Percentiles rank a stretch among this genome's conserved stretches.
Evolutionary conservation across 2,888 invertebrate genomes (phyloP).

Genomic region (Acronicta psi): DNA sequence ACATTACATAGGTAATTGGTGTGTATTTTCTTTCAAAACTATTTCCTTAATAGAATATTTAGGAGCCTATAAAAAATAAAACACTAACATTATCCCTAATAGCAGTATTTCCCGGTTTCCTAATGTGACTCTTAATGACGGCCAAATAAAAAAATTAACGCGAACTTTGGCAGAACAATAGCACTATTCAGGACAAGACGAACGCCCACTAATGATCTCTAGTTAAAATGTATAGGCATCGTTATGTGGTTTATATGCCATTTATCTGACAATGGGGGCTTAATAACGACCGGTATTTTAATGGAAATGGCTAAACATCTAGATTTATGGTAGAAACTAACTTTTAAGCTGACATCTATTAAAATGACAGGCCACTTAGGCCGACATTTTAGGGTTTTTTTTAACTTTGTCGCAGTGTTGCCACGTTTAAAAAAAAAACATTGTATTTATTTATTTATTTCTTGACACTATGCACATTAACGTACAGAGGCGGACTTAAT

Average conservation of each 20-base stretch:
- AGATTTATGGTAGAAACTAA: neutral
- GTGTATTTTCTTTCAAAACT: too few relatives aligned
- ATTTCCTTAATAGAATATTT: neutral
- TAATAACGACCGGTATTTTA: conserved; percentile 33
- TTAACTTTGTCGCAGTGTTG: neutral
- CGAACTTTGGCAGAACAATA: conserved; percentile 42
- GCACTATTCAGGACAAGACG: conserved; percentile 46
- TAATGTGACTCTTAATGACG: conserved; percentile 51
- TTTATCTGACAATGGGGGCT: conserved; percentile 37
- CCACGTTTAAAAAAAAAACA: too few relatives aligned
- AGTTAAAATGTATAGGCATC: conserved; percentile 57
- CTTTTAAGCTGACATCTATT: neutral
- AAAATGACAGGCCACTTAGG: neutral
- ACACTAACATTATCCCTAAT: conserved; percentile 29
- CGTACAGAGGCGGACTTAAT: too few relatives aligned
- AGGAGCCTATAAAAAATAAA: neutral
- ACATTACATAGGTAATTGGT: too few relatives aligned
- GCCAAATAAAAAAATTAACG: conserved; percentile 49
- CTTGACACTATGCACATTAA: too few relatives aligned
- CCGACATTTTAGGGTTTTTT: neutral
- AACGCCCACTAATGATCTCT: conserved; percentile 55
- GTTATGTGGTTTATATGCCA: conserved; percentile 50
- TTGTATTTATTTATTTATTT: too few relatives aligned
- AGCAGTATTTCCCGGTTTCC: conserved; percentile 22
- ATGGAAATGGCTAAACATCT: conserved; percentile 18